phyloP scores from a whole-genome alignment of 2,113 vertebrate genomes.

The Phrynocephalus versicolor region DNA sequence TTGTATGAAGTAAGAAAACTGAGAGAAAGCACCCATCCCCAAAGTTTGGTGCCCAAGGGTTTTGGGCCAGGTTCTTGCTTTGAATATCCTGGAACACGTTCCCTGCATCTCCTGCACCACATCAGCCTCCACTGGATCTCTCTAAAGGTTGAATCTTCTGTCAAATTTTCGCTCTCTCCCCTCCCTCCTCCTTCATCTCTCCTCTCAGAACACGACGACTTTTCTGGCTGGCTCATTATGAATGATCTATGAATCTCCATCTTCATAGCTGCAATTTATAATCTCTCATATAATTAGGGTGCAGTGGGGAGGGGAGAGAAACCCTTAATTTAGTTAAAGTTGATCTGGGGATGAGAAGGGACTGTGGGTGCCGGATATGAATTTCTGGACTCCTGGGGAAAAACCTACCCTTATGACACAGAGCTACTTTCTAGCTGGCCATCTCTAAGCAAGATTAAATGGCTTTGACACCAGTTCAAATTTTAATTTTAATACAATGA shows the following conservation, averaged over 20 bases:
- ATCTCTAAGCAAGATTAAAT: slow-evolving; percentile 9
- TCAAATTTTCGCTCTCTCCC: too few relatives aligned
- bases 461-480: slow-evolving; percentile 19
- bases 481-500: slow-evolving; percentile 34
- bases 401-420: background rate
- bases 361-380: background rate
- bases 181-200: background rate
- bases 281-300: background rate
- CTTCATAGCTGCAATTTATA: slow-evolving; percentile 7
- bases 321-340: slow-evolving; percentile 7
- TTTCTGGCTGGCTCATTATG: background rate
- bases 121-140: too few relatives aligned
- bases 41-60: too few relatives aligned
- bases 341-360: background rate
- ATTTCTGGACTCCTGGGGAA: background rate
- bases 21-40: too few relatives aligned
- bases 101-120: too few relatives aligned
- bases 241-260: background rate
- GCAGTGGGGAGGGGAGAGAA: background rate
- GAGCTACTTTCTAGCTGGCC: background rate
- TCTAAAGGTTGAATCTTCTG: background rate
- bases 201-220: background rate
- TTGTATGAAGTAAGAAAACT: too few relatives aligned
- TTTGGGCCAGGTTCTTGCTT: too few relatives aligned
- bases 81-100: background rate